These are phyloP conservation scores for Morpho deidamia DNA, from an alignment of 2,888 invertebrate genomes.

Conservation along the genomic window DNA sequence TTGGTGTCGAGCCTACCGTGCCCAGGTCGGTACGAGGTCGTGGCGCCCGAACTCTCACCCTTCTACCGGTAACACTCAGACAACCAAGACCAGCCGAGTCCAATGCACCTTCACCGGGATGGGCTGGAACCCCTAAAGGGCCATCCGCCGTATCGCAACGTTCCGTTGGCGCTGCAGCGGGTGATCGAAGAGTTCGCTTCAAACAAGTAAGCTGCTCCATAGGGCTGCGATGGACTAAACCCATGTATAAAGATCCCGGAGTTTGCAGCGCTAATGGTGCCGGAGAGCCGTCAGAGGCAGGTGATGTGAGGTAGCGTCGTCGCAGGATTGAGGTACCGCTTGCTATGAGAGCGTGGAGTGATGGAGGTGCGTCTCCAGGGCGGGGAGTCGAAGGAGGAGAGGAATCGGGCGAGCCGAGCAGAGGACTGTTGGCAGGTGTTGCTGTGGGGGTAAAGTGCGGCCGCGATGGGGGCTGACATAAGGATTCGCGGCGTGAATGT, in stretches of 20 bases:
- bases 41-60: constrained; percentile 61
- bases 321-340: constrained; percentile 66
- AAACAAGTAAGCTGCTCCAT: constrained; percentile 89
- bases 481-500: constrained; percentile 87
- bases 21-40: constrained; percentile 60
- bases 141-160: constrained; percentile 39
- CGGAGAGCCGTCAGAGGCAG: constrained; percentile 78
- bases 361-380: constrained; percentile 79
- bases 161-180: constrained; percentile 52
- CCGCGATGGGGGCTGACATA: constrained; percentile 83
- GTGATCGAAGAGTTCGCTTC: constrained; percentile 71
- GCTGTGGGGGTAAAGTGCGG: constrained; percentile 88
- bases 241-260: constrained; percentile 79
- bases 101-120: constrained; percentile 79
- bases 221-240: constrained; percentile 83
- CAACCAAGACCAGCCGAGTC: constrained; percentile 36
- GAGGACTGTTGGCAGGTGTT: constrained; percentile 92
- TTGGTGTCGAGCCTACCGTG: constrained; percentile 51
- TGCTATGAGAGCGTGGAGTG: constrained; percentile 74
- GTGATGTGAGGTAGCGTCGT: constrained; percentile 76
- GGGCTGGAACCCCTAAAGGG: constrained; percentile 79
- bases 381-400: constrained; percentile 80
- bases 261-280: constrained; percentile 80
- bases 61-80: constrained; percentile 42
- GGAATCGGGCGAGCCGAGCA: constrained; percentile 77